Evolutionary conservation across 2,888 invertebrate genomes (phyloP).

Genomic region (Apoda limacodes): DNA sequence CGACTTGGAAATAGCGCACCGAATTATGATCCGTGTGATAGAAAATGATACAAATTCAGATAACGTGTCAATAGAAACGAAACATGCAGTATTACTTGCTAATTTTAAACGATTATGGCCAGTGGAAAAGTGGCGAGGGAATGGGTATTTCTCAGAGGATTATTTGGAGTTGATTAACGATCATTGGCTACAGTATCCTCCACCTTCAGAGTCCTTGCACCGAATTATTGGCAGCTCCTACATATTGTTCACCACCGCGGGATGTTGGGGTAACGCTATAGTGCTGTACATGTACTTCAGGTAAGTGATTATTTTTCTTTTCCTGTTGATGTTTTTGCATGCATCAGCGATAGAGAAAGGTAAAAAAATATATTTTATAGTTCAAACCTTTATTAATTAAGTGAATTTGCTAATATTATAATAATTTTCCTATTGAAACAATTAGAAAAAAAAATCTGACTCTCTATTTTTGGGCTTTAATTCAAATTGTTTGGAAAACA

Average conservation of each 20-base stretch:
- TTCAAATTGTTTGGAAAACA: too few species aligned
- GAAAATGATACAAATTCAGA: not conserved
- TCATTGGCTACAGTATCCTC: conserved; percentile 79
- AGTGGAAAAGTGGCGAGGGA: conserved; percentile 56
- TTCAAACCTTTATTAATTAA: too few species aligned
- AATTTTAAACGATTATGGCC: conserved; percentile 53
- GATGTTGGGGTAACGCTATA: conserved; percentile 77
- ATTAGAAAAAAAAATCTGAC: too few species aligned
- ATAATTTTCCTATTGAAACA: too few species aligned
- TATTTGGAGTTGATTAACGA: conserved; percentile 72
- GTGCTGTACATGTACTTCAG: conserved; percentile 80
- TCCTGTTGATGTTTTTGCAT: too few species aligned
- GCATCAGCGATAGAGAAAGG: too few species aligned
- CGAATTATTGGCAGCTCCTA: conserved; percentile 73
- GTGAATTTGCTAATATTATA: too few species aligned
- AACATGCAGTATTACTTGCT: conserved; percentile 34
- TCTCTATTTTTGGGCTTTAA: too few species aligned
- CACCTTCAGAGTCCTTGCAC: conserved; percentile 69
- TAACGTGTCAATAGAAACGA: conserved; percentile 7
- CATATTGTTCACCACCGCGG: conserved; percentile 71
- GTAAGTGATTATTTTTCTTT: too few species aligned
- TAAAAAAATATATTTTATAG: too few species aligned
- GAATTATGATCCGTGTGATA: conserved; percentile 10
- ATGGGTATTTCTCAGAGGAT: conserved; percentile 69
- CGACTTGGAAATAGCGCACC: conserved; percentile 20